Base-by-base conservation (phyloP, 2,888 invertebrate genomes). In the Drosophila mimetica region DNA sequence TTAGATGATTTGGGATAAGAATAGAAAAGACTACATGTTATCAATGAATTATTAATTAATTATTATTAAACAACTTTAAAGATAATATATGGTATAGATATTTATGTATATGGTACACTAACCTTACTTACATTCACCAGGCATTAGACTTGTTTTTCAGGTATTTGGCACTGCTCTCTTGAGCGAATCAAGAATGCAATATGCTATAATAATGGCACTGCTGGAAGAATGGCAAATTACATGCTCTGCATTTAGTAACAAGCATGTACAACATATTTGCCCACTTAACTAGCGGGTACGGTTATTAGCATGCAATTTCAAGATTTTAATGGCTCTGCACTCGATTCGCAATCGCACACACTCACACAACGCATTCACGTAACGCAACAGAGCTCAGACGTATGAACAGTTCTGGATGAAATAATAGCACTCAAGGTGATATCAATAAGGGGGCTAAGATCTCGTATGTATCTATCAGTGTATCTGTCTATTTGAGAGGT, bases 191-290 rank as follows among this genome's bases (percentile, higher is more conserved):
- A 59, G 60, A 70, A 54, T 71, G 65, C 59, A 71, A 53, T 73
- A 44, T 47, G 57, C 39, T 42, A 55, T 63, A 79, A 75, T 67
- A 70, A 82, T 85, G 69, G 79, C 74, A 82, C 67, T 85, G 72
- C 53, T 20, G 51, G 39, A 51, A 60, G 37, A 74, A 75, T 74
- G 69, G 63, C 74, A 82, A 82, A 82, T 82, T 85, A 85, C 82
- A 82, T 85, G 82, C 75, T 74, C 69, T 85, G 85, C 72, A 79
- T 82, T 82, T 85, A 61, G 85, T 82, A 82, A 82, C 82, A 61
- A 85, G 82, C 82, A 85, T 85, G 82, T 82, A 79, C 77, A 82
- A 82, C 82, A 79, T 85, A 74, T 81, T 79, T 85, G 77, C 85
- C 69, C 82, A 82, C 75, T 82, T 85, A 82, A 82, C 77, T 79